Conservation (phyloP, 2,888 invertebrate genomes). For the Hylaea fasciaria region DNA sequence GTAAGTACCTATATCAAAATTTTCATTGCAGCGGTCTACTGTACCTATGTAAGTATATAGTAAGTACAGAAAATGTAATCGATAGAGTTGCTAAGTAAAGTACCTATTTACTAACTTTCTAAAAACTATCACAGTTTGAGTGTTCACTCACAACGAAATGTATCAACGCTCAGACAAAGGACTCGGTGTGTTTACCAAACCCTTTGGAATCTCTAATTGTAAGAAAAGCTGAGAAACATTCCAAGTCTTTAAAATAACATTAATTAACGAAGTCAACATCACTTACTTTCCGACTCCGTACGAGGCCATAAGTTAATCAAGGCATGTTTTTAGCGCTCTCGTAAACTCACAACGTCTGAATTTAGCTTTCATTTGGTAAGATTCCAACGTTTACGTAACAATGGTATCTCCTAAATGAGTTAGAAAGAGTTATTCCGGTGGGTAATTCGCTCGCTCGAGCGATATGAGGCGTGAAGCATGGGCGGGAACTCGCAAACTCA, state of each 20-base stretch:
- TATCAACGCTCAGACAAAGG: not conserved
- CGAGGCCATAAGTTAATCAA: slow-evolving; percentile 44
- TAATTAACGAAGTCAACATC: slow-evolving; percentile 30
- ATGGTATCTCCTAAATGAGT: slow-evolving; percentile 60
- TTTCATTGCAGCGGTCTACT: too few relatives aligned
- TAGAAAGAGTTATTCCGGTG: slow-evolving; percentile 61
- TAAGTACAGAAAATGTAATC: too few relatives aligned
- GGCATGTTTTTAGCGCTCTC: slow-evolving; percentile 43
- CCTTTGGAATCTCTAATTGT: slow-evolving; percentile 31
- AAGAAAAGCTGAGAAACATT: slow-evolving; percentile 29
- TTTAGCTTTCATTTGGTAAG: slow-evolving; percentile 53
- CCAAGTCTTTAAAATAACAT: slow-evolving; percentile 24
- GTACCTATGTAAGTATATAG: too few relatives aligned
- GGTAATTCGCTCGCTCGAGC: slow-evolving; percentile 52
- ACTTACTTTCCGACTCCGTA: slow-evolving; percentile 37
- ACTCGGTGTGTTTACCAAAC: slow-evolving; percentile 40
- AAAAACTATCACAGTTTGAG: too few relatives aligned
- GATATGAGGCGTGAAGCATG: slow-evolving; percentile 55
- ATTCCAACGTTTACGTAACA: slow-evolving; percentile 54
- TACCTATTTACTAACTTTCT: too few relatives aligned
- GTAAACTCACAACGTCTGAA: slow-evolving; percentile 44
- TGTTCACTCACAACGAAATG: not conserved
- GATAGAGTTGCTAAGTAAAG: too few relatives aligned
- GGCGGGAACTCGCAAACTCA: slow-evolving; percentile 45
- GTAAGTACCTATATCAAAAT: too few relatives aligned